Base-by-base conservation (phyloP, 2,113 vertebrate genomes). In the Oncorhynchus kisutch region DNA sequence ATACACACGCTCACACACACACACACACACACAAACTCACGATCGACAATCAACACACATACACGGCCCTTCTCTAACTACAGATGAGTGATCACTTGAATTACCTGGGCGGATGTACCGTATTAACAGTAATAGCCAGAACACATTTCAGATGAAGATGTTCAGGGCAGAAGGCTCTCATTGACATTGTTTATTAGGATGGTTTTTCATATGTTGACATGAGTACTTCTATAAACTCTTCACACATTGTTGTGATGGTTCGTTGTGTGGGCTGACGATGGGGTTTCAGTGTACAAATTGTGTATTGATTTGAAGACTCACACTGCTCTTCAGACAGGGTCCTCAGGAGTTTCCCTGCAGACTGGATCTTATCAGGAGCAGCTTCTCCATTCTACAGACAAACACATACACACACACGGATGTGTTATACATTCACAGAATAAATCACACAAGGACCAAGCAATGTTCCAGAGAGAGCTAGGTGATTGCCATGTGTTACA, bases 331-430 rank as follows among this genome's bases (percentile, higher is more conserved):
- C 93, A 0, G 92, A 91, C 5, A 82, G 85, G 5, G 91, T 93
- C 76, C 90, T 89, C 16, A 86, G 80, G 0, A 86, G 91, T 60
- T 86, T 92, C 0, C 85, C 86, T 51, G 88, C 75, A 3, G 93
- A 91, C 48, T 89, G 89, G 66, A 94, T 94, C 78, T 92, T 94
- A 71, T 94, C 93, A 3, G 94, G 94, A 34, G 93, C 91, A 48
- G 88, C 72, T 70, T 92, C 83, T 73, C 87, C 86, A 11, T 79
- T 87, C 87, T 88, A 67, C 6, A 34, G 31, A 39, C 18, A 25
- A 24, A 51, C 4, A 73, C 8, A 45, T 1, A 39, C 34, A 39
- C 34, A 39, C 7, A 39, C 39, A 45, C 39, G 2, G 22, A 64
- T 24, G 62, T 24, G 62, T 65, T 45, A 45, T 45, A 45, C 39